Evolutionary conservation across 1,140 invertebrate genomes (phyloP), one percentile per base, ranked within the genome.

Genomic region (Mercenaria mercenaria): DNA sequence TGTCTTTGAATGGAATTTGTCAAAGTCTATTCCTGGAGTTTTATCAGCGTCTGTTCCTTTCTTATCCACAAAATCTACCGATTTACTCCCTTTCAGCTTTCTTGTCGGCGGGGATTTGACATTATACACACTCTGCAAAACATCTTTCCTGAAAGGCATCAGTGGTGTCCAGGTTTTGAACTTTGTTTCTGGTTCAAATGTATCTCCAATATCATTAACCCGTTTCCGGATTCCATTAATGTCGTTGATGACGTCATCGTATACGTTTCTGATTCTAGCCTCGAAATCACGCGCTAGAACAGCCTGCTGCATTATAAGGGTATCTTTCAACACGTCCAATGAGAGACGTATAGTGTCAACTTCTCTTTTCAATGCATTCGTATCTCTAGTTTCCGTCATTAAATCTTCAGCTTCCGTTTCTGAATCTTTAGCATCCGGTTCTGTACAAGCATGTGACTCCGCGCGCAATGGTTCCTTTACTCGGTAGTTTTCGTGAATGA

Each of bases 241-340:
- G 32, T 88, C 86, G 72, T 69, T 81, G 0, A 88, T 81, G 59
- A 88, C 86, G 77, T 69, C 86, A 88, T 88, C 86, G 37, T 88
- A 88, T 26, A 81, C 86, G 32, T 52, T 34, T 26, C 86, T 39
- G 3, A 88, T 56, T 37, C 77, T 74, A 15, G 52, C 34, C 43
- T 88, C 86, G 32, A 88, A 88, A 26, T 88, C 86, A 11, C 86
- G 86, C 26, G 86, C 76, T 26, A 88, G 43, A 47, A 50, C 56
- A 69, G 52, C n/a, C 39, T 88, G 86, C 32, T 88, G 86, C 15
- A 67, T 18, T 37, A 50, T 20, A 10, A 88, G 43, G 32, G 56
- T 69, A 11, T 81, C 59, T 18, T 29, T 47, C 23, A 88, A 37
- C 8, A 34, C 34, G 29, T 88, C 86, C 34, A 88, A 26, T 13